phyloP scores from a whole-genome alignment of 2,888 invertebrate genomes.

The Ctena decussata region DNA sequence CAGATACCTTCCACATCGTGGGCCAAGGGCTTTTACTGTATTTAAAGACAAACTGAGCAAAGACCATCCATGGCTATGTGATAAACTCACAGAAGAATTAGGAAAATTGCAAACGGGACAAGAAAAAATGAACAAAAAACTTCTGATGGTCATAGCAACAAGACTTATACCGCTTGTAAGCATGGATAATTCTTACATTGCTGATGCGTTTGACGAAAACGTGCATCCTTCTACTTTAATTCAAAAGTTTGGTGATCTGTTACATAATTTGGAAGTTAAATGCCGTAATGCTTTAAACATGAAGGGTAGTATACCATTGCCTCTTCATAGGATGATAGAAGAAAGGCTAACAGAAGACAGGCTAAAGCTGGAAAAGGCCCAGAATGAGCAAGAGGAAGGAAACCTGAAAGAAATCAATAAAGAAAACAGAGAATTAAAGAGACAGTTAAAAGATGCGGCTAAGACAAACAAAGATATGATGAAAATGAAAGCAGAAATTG shows the following conservation, averaged over 20 bases:
- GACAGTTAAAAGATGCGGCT: slow-evolving; percentile 41
- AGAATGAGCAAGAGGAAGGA: slow-evolving; percentile 15
- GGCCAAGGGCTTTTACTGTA: slow-evolving; percentile 73
- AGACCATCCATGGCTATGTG: slow-evolving; percentile 77
- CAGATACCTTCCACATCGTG: slow-evolving; percentile 73
- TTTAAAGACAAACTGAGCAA: slow-evolving; percentile 72
- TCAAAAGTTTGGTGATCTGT: slow-evolving; percentile 53
- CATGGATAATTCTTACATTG: neutral
- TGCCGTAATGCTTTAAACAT: slow-evolving; percentile 54
- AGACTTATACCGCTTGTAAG: slow-evolving; percentile 56
- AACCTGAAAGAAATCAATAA: slow-evolving; percentile 43
- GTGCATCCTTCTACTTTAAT: slow-evolving; percentile 55
- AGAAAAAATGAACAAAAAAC: slow-evolving; percentile 49
- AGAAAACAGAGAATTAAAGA: slow-evolving; percentile 59
- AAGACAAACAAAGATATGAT: slow-evolving; percentile 68
- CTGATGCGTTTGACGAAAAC: slow-evolving; percentile 39
- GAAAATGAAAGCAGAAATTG: no score
- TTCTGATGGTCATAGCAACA: slow-evolving; percentile 38
- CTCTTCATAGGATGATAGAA: slow-evolving; percentile 66
- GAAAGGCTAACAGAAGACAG: slow-evolving; percentile 57
- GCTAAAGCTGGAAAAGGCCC: neutral
- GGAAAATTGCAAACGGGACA: slow-evolving; percentile 58
- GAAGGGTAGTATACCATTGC: slow-evolving; percentile 38
- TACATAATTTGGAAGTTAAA: slow-evolving; percentile 49
- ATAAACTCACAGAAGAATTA: slow-evolving; percentile 65